Percentiles rank a stretch among this genome's conserved stretches.
phyloP scores from a whole-genome alignment of 2,797 vertebrate genomes.

The Enteromius fasciolatus region DNA sequence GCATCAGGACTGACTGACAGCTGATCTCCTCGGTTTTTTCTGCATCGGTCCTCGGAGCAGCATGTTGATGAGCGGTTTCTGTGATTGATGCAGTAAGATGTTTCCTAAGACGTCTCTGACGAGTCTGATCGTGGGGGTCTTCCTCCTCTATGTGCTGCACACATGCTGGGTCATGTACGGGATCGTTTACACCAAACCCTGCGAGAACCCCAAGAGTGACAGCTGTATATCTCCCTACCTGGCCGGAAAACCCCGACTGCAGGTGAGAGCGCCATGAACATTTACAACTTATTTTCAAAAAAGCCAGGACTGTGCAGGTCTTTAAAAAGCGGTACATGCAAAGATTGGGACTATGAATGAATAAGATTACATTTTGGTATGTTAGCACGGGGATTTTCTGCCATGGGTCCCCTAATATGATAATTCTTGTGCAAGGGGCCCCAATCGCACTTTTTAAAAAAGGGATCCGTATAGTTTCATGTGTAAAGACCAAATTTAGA shows the following conservation, averaged over 20 bases:
- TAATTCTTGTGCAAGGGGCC: background rate
- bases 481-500: background rate
- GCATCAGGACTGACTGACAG: constrained; percentile 20
- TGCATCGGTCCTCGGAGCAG: background rate
- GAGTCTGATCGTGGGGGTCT: constrained; percentile 90
- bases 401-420: background rate
- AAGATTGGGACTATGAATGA: background rate
- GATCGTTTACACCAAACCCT: constrained; percentile 94
- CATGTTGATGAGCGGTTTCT: constrained; percentile 3
- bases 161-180: constrained; percentile 99
- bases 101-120: constrained; percentile 88
- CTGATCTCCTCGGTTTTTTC: background rate
- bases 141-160: constrained; percentile 93
- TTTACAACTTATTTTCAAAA: background rate
- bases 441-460: too few relatives aligned
- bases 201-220: constrained; percentile 71
- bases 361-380: background rate
- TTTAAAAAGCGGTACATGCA: background rate
- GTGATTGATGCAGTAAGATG: constrained; percentile 64
- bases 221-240: constrained; percentile 88
- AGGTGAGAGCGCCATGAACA: constrained; percentile 75
- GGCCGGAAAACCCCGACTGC: constrained; percentile 85
- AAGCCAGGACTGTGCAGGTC: background rate
- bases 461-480: background rate
- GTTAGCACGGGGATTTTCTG: background rate